These are phyloP conservation scores for Apaloderma vittatum DNA, from an alignment of 2,113 vertebrate genomes.

Conservation along the genomic window DNA sequence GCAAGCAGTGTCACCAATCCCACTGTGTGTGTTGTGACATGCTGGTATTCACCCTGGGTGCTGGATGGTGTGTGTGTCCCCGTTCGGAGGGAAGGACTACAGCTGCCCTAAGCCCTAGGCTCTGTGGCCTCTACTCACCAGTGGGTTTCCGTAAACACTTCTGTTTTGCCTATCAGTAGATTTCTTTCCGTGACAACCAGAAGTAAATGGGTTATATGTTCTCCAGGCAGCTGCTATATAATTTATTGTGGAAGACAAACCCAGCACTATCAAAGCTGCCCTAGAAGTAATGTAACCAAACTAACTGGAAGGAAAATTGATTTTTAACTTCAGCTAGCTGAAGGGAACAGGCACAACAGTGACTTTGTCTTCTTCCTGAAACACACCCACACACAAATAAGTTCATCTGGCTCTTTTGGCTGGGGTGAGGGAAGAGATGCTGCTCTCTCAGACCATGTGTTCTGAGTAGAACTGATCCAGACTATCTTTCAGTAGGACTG, in stretches of 20 bases:
- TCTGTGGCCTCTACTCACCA: neutral
- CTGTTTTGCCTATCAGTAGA: neutral
- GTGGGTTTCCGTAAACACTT: neutral
- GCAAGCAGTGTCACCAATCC: neutral
- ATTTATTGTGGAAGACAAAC: neutral
- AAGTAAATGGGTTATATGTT: constrained; percentile 29
- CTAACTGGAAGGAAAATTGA: neutral
- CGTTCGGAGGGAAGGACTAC: neutral
- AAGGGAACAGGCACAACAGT: neutral
- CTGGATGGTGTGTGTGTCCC: neutral
- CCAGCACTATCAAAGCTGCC: neutral
- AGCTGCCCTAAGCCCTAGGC: neutral
- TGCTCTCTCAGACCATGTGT: neutral
- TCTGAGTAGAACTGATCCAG: neutral
- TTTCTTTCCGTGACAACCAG: neutral
- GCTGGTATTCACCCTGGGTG: neutral
- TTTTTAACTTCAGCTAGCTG: neutral
- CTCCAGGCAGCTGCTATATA: neutral
- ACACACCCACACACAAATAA: rapidly evolving
- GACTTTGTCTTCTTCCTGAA: neutral
- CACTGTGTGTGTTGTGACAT: neutral
- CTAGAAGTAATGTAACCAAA: neutral
- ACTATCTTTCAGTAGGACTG: neutral
- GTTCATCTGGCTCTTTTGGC: neutral
- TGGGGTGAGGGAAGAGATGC: neutral